Base-by-base conservation (phyloP, 2,113 vertebrate species). In the Vimba vimba region DNA sequence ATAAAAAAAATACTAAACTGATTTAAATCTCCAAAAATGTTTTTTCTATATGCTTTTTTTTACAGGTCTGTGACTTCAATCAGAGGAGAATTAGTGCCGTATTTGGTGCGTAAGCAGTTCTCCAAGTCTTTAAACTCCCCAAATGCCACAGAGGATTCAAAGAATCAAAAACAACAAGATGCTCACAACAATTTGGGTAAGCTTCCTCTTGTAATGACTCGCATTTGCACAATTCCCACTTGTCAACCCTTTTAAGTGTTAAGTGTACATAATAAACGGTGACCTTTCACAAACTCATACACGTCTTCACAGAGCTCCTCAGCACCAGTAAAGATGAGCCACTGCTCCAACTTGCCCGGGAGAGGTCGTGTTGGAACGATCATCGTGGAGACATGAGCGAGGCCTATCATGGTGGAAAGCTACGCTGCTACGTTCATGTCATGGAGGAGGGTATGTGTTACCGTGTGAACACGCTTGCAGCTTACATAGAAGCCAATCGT, bases 401-500 rank as follows among this genome's bases (percentile, higher is more conserved):
- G 88, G 95, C 96, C 17, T 96, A 97, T 86, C 95, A 97, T 0
- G 96, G 96, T 30, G 95, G 96, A 59, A 95, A 94, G 89, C 93
- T 99, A 55, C 96, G 97, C 89, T 99, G 98, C 92, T 99, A 98
- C 1, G 97, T 98, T 82, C 97, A 99, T 88, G 95, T 99, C 82
- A 96, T 98, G 95, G 96, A 96, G 78, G 95, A 97, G 59, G 97
- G 97, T 15, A 92, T 98, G 73, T 99, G 98, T 91, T 99, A 90
- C 92, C 96, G 98, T 39, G 97, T 98, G 86, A 99, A 97, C 91
- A 99, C 97, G 4, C 93, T 99, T 11, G 96, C 96, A 8, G 94
- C 96, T 59, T 99, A 98, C 87, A 97, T 99, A 79, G 98, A 99
- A 89, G 97, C 97, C 59, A 99, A 99, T 92, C 94, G 96, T 85